Evolutionary conservation across 2,888 invertebrate genomes (phyloP).

Genomic region (Cheilosia vernalis): DNA sequence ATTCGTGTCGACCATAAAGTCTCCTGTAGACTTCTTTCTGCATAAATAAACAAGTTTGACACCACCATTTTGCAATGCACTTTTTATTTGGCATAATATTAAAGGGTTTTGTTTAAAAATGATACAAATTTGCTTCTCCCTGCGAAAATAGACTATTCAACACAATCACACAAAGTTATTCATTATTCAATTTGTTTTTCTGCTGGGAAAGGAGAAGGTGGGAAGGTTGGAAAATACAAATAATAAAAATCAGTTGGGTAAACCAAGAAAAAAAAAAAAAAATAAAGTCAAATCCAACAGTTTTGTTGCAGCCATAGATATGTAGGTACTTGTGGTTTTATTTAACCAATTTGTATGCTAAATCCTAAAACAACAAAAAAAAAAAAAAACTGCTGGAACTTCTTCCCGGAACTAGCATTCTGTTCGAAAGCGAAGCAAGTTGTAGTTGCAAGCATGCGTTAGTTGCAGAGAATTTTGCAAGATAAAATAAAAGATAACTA

Average conservation of each 20-base stretch:
- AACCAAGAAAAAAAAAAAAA: background rate
- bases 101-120: slow-evolving; percentile 36
- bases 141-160: slow-evolving; percentile 52
- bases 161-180: slow-evolving; percentile 49
- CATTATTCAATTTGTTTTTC: background rate
- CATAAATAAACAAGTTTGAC: background rate
- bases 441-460: no score
- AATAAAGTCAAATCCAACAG: background rate
- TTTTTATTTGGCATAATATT: slow-evolving; percentile 56
- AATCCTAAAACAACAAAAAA: background rate
- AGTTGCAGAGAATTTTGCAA: background rate
- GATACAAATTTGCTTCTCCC: slow-evolving; percentile 43
- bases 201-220: background rate
- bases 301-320: background rate
- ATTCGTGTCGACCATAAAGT: no score
- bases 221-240: slow-evolving; percentile 8
- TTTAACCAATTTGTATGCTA: background rate
- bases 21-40: background rate
- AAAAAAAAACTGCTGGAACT: background rate
- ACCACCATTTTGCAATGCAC: slow-evolving; percentile 20
- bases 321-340: background rate
- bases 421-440: no score
- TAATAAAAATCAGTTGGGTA: slow-evolving; percentile 3
- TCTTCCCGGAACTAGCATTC: background rate
- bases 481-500: background rate